Evolutionary conservation across 1,140 invertebrate genomes (phyloP).

Genomic region (Hirudo medicinalis): DNA sequence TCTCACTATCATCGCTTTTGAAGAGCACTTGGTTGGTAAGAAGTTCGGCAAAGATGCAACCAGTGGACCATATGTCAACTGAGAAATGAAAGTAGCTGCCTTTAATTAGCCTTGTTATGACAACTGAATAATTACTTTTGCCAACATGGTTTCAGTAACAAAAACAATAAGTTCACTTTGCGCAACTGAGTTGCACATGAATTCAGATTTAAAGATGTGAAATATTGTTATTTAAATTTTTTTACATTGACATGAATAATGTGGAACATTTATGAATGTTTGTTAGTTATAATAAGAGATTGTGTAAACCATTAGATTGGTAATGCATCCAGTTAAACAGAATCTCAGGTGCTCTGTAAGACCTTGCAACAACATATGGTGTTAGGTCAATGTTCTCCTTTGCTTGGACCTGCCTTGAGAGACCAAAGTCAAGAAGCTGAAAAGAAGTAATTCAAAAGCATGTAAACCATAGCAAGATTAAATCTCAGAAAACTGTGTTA

Average conservation of each 20-base stretch:
- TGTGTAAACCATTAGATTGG: not conserved
- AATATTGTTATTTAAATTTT: too few species aligned
- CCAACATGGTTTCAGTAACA: not conserved
- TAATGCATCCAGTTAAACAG: slow-evolving; percentile 11
- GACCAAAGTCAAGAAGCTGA: not conserved
- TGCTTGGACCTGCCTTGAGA: not conserved
- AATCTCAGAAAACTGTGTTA: too few species aligned
- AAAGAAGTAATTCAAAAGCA: too few species aligned
- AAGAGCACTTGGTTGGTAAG: slow-evolving; percentile 37
- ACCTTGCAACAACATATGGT: slow-evolving; percentile 7
- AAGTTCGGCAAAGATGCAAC: slow-evolving; percentile 94
- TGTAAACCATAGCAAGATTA: too few species aligned
- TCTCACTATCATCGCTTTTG: slow-evolving; percentile 5
- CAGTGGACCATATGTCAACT: slow-evolving; percentile 96
- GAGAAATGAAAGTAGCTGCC: not conserved
- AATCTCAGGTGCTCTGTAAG: slow-evolving; percentile 7
- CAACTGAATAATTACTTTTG: not conserved
- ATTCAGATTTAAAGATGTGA: too few species aligned
- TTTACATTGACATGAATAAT: too few species aligned
- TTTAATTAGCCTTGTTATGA: not conserved
- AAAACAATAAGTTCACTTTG: not conserved
- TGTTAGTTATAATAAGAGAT: too few species aligned
- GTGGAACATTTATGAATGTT: too few species aligned
- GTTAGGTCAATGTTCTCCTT: slow-evolving; percentile 6
- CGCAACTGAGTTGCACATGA: too few species aligned